These are phyloP conservation scores for Eristalinus sepulchralis DNA, from an alignment of 2,888 invertebrate species.

Conservation along the genomic window DNA sequence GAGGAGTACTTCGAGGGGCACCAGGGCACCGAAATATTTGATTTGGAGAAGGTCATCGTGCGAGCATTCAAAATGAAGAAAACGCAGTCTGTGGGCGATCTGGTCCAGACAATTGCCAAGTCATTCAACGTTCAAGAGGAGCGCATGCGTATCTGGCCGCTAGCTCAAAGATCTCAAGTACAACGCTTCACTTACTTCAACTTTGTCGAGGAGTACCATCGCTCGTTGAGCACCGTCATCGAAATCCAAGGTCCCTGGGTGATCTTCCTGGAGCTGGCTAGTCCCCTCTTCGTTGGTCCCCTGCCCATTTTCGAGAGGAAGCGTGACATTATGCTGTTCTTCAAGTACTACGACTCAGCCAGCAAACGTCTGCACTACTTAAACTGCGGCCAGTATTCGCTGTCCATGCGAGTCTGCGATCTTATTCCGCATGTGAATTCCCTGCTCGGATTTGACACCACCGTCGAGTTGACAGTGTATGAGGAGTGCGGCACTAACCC, in stretches of 20 bases:
- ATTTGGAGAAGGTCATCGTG: conserved; percentile 90
- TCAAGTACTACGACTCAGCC: conserved; percentile 96
- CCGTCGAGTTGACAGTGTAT: conserved; percentile 91
- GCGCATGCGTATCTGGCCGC: conserved; percentile 94
- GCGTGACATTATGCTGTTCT: conserved; percentile 94
- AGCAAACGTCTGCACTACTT: conserved; percentile 94
- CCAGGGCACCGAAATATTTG: conserved; percentile 96
- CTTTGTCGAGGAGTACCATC: conserved; percentile 88
- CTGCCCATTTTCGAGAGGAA: conserved; percentile 93
- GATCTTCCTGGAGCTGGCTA: conserved; percentile 93
- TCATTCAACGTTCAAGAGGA: conserved; percentile 93
- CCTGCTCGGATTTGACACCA: conserved; percentile 90
- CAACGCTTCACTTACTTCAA: conserved; percentile 90
- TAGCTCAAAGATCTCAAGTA: conserved; percentile 89
- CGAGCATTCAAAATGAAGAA: conserved; percentile 93
- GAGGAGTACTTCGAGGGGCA: conserved; percentile 94
- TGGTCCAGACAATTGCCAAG: conserved; percentile 90
- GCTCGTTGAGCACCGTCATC: conserved; percentile 87
- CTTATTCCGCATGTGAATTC: conserved; percentile 92
- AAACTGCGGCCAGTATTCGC: conserved; percentile 91
- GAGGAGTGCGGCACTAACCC: conserved; percentile 96
- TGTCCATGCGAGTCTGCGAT: conserved; percentile 90
- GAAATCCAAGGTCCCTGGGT: conserved; percentile 88
- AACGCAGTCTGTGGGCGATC: conserved; percentile 89
- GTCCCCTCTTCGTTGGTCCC: conserved; percentile 88